Evolutionary conservation across 2,888 invertebrate species (phyloP).

Genomic region (Emesis russula): DNA sequence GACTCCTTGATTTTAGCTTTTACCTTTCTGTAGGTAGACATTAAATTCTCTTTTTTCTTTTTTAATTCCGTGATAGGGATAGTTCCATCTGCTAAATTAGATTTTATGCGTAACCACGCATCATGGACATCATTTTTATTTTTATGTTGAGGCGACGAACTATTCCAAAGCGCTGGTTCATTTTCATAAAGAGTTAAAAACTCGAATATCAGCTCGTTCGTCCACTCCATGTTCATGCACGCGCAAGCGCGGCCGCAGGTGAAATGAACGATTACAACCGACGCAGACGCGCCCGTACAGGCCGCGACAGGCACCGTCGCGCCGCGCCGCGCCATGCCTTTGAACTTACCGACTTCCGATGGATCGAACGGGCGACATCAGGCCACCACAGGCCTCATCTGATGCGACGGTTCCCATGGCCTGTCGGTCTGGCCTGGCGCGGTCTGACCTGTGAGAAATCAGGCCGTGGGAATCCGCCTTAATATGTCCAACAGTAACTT

Average conservation of each 20-base stretch:
- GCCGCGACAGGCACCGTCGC: not conserved
- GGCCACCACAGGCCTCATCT: slow-evolving; percentile 34
- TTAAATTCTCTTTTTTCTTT: slow-evolving; percentile 43
- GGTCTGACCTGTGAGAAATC: slow-evolving; percentile 32
- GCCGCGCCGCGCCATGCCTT: slow-evolving; percentile 23
- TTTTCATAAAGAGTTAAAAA: not conserved
- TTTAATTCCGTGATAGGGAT: slow-evolving; percentile 47
- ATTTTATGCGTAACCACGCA: slow-evolving; percentile 36
- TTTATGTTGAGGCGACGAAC: slow-evolving; percentile 39
- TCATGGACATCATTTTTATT: slow-evolving; percentile 36
- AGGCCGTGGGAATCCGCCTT: slow-evolving; percentile 13
- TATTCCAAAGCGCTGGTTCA: slow-evolving; percentile 48
- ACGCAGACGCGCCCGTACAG: slow-evolving; percentile 25
- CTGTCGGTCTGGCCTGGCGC: slow-evolving; percentile 13
- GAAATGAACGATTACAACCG: not conserved
- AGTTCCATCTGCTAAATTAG: slow-evolving; percentile 38
- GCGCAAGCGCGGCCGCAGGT: too few species aligned
- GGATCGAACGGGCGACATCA: slow-evolving; percentile 50
- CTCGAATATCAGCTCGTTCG: too few species aligned
- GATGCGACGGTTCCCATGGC: slow-evolving; percentile 33
- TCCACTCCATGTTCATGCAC: too few species aligned
- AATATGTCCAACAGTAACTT: too few species aligned
- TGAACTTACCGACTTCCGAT: slow-evolving; percentile 56
- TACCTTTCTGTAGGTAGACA: slow-evolving; percentile 43
- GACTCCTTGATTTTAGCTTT: slow-evolving; percentile 31